Evolutionary conservation across 1,140 invertebrate species (phyloP).

Genomic region (Asobara japonica): DNA sequence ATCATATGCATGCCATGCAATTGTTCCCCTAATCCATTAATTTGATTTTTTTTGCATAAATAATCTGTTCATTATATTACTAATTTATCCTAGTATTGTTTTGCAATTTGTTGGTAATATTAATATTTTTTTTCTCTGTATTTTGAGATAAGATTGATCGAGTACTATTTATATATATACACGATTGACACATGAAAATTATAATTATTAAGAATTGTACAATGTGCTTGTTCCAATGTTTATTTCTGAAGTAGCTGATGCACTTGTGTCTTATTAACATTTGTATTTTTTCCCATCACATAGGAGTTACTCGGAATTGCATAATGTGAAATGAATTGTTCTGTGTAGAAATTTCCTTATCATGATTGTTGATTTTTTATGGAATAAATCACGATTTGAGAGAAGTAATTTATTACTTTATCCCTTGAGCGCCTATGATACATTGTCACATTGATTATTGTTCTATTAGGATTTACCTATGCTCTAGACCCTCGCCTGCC

Average conservation of each 20-base stretch:
- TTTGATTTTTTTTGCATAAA: not conserved
- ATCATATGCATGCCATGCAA: not conserved
- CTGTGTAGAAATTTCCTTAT: not conserved
- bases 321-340: not conserved
- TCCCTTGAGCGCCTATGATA: too few relatives aligned
- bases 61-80: not conserved
- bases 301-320: not conserved
- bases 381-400: not conserved
- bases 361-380: slow-evolving; percentile 14
- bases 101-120: not conserved
- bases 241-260: not conserved
- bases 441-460: too few relatives aligned
- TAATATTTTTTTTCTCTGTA: not conserved
- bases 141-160: not conserved
- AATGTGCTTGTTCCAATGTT: not conserved
- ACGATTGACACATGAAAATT: not conserved
- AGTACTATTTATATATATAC: not conserved
- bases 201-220: not conserved
- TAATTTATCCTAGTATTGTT: not conserved
- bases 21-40: not conserved
- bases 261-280: not conserved
- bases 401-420: not conserved
- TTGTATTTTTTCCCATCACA: not conserved
- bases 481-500: too few relatives aligned
- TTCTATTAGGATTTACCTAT: too few relatives aligned